Evolutionary conservation across 2,113 vertebrate species (phyloP), one percentile per base, ranked within the genome.

Genomic region (Nyctibius bracteatus): DNA sequence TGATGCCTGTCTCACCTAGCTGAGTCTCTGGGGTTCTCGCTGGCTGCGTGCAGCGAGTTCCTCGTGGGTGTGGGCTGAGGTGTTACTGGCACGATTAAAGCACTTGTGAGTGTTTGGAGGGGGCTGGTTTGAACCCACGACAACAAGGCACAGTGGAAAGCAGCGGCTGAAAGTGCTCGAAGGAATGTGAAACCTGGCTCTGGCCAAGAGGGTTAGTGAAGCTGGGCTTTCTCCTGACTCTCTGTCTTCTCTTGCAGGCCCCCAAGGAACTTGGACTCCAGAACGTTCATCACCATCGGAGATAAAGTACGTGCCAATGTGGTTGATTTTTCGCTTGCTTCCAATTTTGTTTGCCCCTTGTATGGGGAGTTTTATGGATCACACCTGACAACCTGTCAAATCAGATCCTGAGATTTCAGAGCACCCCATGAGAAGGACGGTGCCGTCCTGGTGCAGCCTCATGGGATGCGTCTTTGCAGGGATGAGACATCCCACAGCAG

Each of bases 261-360:
- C 0, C 98, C 98, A 0, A 97, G 98, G 90, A 98, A 98, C 87
- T 74, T 98, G 93, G 98, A 98, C 88, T 98, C 98, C 43, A 98
- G 98, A 92, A 66, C 98, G 0, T 98, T 98, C 96, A 98, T 98
- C 88, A 98, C 98, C 73, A 98, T 98, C 0, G 98, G 98, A 96
- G 98, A 98, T 54, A 98, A 98, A 91, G 98, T 98, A 97, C 2
- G 97, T 95, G 31, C 14, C 61, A 19, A 0, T 15, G 41, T 22
- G 23, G 10, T 57, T 92, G 63, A 3, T 33, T 57, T 43, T 43
- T 41, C 75, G 2, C 49, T 94, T 43, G 13, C n/a, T 85, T 68
- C 35, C 44, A 10, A 3, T 65, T 67, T 54, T 44, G 22, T 47
- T 79, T 81, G 46, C 59, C 25, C 19, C 43, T 14, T 8, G 7